Evolutionary conservation across 2,797 vertebrate genomes (phyloP).

Genomic region (Mallotus villosus): DNA sequence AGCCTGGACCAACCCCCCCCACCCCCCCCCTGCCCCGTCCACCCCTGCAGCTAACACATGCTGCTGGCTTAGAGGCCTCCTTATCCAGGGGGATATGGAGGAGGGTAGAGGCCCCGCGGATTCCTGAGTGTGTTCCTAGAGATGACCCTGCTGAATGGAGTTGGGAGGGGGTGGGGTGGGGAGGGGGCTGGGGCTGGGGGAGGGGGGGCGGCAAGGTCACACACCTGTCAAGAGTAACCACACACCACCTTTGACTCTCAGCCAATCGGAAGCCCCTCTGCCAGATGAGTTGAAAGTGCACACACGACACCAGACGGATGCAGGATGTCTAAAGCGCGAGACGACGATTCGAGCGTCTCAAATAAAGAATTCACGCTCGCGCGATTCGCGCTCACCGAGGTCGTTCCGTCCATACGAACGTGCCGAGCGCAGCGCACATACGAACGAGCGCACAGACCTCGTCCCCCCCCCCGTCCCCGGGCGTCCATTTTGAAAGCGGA

Average conservation of each 20-base stretch:
- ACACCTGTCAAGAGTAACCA: constrained; percentile 71
- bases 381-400: too few relatives aligned
- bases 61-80: constrained; percentile 66
- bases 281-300: constrained; percentile 8
- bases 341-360: too few relatives aligned
- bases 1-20: constrained; percentile 28
- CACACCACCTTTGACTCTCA: constrained; percentile 58
- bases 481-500: constrained; percentile 68
- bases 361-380: too few relatives aligned
- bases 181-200: constrained; percentile 33
- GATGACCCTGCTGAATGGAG: constrained; percentile 61
- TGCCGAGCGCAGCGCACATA: not conserved
- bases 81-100: constrained; percentile 76
- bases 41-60: constrained; percentile 60
- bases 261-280: constrained; percentile 54
- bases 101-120: constrained; percentile 25
- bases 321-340: too few relatives aligned
- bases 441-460: constrained; percentile 3
- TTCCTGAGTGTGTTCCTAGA: constrained; percentile 51
- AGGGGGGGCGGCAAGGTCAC: constrained; percentile 49
- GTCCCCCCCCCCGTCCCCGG: constrained; percentile 24
- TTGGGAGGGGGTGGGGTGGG: constrained; percentile 29
- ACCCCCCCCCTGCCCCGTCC: constrained; percentile 18
- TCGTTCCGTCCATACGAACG: constrained; percentile 4
- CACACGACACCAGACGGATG: too few relatives aligned